Conservation (phyloP, 2,797 vertebrate species). For the Ibycter americanus region DNA sequence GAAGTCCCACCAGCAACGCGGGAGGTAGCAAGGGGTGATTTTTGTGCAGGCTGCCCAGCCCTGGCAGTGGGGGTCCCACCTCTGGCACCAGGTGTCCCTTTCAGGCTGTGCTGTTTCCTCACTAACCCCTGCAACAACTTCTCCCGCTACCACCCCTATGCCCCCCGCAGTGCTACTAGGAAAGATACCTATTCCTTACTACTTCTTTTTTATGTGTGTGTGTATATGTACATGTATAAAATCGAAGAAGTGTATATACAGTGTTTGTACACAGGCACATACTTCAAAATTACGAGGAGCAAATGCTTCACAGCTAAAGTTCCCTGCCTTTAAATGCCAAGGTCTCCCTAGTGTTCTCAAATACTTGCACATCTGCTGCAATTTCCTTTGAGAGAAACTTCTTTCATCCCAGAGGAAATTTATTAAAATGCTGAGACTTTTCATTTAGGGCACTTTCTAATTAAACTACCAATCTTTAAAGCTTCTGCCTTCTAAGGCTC, state of each 20-base stretch:
- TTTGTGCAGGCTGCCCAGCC: not conserved
- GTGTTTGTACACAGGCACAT: not conserved
- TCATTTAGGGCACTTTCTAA: conserved; percentile 34
- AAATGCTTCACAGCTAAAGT: not conserved
- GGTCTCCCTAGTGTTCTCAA: not conserved
- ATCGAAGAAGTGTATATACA: not conserved
- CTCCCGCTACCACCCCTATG: not conserved
- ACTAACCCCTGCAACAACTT: not conserved
- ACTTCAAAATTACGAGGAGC: not conserved
- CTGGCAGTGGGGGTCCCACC: not conserved
- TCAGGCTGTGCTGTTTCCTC: not conserved
- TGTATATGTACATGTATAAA: too few relatives aligned
- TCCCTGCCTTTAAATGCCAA: not conserved
- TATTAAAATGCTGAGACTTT: not conserved
- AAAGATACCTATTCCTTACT: not conserved
- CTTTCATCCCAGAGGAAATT: not conserved
- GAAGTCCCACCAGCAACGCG: not conserved
- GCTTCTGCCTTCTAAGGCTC: not conserved
- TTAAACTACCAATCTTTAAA: conserved; percentile 45
- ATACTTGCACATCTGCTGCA: not conserved
- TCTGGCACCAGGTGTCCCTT: not conserved
- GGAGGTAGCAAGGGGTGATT: not conserved
- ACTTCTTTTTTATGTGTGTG: not conserved
- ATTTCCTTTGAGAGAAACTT: conserved; percentile 2
- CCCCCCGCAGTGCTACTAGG: not conserved